A percentile compares a stretch with the other conserved stretches of the same genome.
Conservation (phyloP, 2,797 vertebrate genomes). For the Macrochelys suwanniensis region DNA sequence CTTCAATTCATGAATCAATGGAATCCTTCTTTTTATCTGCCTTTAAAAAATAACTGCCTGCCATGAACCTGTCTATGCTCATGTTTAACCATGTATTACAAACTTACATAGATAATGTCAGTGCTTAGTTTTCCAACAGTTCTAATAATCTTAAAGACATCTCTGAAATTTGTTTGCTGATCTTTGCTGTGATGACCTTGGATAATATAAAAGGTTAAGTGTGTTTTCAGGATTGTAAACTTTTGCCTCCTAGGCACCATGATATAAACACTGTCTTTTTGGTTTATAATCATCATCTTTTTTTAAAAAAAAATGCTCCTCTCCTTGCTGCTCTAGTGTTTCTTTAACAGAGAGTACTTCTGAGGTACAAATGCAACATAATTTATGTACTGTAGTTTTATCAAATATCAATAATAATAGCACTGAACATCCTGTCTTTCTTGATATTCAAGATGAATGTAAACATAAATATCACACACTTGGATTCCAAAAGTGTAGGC, state of each 20-base stretch:
- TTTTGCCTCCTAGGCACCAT: neutral
- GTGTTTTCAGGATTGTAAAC: neutral
- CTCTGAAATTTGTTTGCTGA: constrained; percentile 34
- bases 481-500: neutral
- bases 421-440: neutral
- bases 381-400: neutral
- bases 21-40: neutral
- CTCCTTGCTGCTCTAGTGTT: neutral
- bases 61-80: constrained; percentile 23
- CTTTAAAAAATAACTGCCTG: constrained; percentile 13
- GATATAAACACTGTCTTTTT: neutral
- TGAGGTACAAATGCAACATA: too few relatives aligned
- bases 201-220: neutral
- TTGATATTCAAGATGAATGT: neutral
- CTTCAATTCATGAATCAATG: neutral
- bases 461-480: neutral
- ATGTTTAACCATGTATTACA: constrained; percentile 22
- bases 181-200: constrained; percentile 47
- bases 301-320: neutral
- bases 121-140: constrained; percentile 23
- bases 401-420: neutral
- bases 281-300: neutral
- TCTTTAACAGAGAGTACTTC: neutral
- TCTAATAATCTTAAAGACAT: constrained; percentile 62
- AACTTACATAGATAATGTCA: neutral